phyloP scores from a whole-genome alignment of 2,113 vertebrate genomes.

The Cacatua alba region DNA sequence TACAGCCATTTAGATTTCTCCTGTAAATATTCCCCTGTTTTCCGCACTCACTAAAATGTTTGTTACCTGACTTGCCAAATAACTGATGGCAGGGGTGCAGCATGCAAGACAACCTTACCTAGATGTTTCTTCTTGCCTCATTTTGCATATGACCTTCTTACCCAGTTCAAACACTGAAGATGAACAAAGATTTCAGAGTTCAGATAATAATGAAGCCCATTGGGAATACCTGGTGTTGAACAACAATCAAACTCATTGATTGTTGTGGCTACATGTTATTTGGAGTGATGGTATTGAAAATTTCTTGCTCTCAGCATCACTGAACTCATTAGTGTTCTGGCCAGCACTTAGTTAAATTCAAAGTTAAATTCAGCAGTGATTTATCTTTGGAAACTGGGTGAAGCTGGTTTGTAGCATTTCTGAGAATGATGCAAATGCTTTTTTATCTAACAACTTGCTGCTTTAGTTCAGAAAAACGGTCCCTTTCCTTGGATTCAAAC shows the following conservation, averaged over 20 bases:
- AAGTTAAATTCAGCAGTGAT: not conserved
- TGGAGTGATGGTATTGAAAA: not conserved
- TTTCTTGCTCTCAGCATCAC: not conserved
- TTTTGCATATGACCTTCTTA: not conserved
- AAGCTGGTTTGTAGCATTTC: not conserved
- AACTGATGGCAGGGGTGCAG: not conserved
- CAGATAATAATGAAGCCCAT: not conserved
- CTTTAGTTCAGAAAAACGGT: constrained; percentile 2
- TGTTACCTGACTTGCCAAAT: not conserved
- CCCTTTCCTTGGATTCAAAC: not conserved
- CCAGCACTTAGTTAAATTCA: not conserved
- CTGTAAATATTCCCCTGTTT: not conserved
- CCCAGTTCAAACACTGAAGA: not conserved
- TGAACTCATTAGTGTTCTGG: not conserved
- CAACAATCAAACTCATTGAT: not conserved
- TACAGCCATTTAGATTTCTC: not conserved
- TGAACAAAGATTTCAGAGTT: not conserved
- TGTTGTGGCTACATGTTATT: not conserved
- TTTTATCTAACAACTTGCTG: not conserved
- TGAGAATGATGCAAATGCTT: not conserved
- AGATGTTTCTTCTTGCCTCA: not conserved
- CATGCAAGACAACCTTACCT: not conserved
- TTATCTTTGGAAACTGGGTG: not conserved
- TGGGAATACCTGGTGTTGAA: not conserved
- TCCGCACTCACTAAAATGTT: not conserved